Conservation (phyloP, 2,888 invertebrate genomes). For the Chirona hameri region DNA sequence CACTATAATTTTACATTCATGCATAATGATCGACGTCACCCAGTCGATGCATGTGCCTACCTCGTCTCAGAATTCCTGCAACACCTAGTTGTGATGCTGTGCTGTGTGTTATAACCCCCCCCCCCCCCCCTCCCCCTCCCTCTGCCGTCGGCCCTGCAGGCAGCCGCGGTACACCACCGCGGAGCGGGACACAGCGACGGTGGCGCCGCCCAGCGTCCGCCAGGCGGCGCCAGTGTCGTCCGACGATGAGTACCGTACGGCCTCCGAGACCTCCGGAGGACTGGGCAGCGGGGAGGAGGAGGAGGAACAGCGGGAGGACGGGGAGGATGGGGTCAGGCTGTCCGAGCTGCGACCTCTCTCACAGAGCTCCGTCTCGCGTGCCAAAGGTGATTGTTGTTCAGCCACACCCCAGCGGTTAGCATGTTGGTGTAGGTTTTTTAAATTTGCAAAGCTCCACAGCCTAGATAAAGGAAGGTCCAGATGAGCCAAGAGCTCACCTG, state of each 20-base stretch:
- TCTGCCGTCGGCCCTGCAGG: not conserved
- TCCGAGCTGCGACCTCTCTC: constrained; percentile 65
- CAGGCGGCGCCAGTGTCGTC: constrained; percentile 58
- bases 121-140: no score
- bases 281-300: not conserved
- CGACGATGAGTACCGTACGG: constrained; percentile 81
- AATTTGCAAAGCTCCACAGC: no score
- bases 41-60: no score
- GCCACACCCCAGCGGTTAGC: no score
- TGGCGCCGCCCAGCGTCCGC: not conserved
- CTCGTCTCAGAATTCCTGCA: no score
- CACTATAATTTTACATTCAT: no score
- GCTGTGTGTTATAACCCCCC: no score
- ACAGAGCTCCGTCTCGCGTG: constrained; percentile 59
- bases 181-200: constrained; percentile 2
- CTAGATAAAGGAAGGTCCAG: no score
- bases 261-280: constrained; percentile 60
- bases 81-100: no score
- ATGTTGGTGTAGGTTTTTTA: no score
- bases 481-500: no score
- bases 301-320: constrained; percentile 49
- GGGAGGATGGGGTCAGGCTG: constrained; percentile 61
- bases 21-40: no score
- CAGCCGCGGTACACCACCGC: not conserved
- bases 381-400: constrained; percentile 51